Conservation (phyloP, 2,888 invertebrate genomes). For the Cephus sareptanus region DNA sequence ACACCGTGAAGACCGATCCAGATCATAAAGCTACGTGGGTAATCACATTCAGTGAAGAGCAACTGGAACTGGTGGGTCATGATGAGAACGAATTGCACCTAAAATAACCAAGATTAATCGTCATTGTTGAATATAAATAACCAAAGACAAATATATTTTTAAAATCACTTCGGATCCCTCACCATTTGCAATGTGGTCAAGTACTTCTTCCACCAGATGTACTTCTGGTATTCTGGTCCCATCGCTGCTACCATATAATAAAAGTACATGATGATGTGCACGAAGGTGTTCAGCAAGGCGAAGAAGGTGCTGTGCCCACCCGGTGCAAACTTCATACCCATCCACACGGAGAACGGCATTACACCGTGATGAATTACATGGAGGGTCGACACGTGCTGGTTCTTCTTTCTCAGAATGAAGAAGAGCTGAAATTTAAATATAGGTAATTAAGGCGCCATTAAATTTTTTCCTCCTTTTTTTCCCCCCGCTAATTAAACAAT, state of each 20-base stretch:
- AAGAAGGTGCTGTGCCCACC: constrained; percentile 98
- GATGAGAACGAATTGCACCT: constrained; percentile 94
- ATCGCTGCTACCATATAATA: constrained; percentile 96
- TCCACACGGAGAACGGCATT: constrained; percentile 95
- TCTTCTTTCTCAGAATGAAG: constrained; percentile 95
- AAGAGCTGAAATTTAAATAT: constrained; percentile 71
- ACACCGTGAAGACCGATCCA: constrained; percentile 96
- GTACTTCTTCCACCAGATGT: constrained; percentile 98
- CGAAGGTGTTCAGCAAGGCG: constrained; percentile 92
- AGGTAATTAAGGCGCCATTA: background rate
- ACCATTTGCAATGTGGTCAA: constrained; percentile 96
- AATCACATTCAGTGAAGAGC: constrained; percentile 89
- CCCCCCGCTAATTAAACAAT: background rate
- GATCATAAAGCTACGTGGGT: constrained; percentile 89
- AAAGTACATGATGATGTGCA: constrained; percentile 97
- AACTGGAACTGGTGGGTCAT: constrained; percentile 93
- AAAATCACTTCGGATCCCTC: constrained; percentile 47
- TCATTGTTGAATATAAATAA: background rate
- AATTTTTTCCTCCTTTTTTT: background rate
- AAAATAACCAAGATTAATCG: constrained; percentile 34
- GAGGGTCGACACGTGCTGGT: constrained; percentile 90
- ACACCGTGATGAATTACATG: constrained; percentile 97
- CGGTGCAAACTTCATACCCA: constrained; percentile 95
- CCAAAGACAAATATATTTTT: background rate
- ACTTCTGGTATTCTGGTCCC: constrained; percentile 93